phyloP scores from a whole-genome alignment of 2,888 invertebrate species.

The Apotomis capreana region DNA sequence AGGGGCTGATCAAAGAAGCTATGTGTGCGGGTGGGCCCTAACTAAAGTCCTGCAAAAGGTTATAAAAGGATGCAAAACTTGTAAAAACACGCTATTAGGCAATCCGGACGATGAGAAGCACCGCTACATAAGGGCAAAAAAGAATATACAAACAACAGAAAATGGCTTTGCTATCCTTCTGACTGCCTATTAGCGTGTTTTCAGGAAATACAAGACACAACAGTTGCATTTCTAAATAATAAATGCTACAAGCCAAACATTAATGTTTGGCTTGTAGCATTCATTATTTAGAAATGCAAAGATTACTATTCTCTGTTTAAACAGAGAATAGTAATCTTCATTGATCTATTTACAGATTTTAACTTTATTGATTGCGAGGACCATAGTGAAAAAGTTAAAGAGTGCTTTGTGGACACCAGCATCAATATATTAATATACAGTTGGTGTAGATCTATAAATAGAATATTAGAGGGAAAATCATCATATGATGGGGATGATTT shows the following conservation, averaged over 20 bases:
- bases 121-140: constrained; percentile 10
- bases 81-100: constrained; percentile 10
- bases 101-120: neutral
- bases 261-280: neutral
- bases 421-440: constrained; percentile 9
- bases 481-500: constrained; percentile 5
- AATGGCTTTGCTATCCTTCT: constrained; percentile 17
- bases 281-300: constrained; percentile 15
- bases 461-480: constrained; percentile 4
- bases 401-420: constrained; percentile 6
- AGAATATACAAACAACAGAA: constrained; percentile 10
- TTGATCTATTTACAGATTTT: constrained; percentile 1
- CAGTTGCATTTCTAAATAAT: constrained; percentile 11
- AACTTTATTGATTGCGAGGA: neutral
- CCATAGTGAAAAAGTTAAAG: constrained; percentile 9
- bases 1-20: constrained; percentile 4
- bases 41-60: constrained; percentile 17
- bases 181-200: constrained; percentile 5
- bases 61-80: constrained; percentile 10
- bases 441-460: constrained; percentile 5
- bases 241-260: constrained; percentile 4
- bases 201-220: constrained; percentile 13
- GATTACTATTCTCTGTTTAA: no score
- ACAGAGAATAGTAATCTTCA: neutral
- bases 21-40: constrained; percentile 21